Percentiles rank a stretch among this genome's conserved stretches.
Conservation (phyloP, 2,888 invertebrate species). For the Eutolmus rufibarbis region DNA sequence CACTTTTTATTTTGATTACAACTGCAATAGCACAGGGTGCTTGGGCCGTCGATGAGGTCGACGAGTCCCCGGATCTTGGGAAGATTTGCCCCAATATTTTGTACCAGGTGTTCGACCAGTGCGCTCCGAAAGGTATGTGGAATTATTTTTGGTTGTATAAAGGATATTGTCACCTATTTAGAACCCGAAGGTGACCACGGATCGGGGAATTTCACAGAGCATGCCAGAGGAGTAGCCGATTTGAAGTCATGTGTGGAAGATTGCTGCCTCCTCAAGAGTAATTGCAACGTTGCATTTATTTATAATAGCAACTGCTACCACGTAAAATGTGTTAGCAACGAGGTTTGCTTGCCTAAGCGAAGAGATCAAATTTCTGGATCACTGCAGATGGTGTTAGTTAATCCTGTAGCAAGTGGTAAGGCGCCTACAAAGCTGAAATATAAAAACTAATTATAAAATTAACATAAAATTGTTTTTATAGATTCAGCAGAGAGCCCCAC, state of each 20-base stretch:
- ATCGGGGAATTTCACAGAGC: conserved; percentile 70
- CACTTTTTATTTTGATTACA: background rate
- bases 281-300: conserved; percentile 82
- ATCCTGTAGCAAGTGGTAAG: conserved; percentile 70
- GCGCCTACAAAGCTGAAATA: background rate
- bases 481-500: conserved; percentile 48
- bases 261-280: conserved; percentile 61
- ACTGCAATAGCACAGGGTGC: background rate
- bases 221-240: conserved; percentile 68
- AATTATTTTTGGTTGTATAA: background rate
- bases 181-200: conserved; percentile 63
- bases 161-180: background rate
- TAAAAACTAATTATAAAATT: background rate
- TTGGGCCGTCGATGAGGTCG: background rate
- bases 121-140: conserved; percentile 56
- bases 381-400: conserved; percentile 79
- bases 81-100: conserved; percentile 58
- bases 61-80: background rate
- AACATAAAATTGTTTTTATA: background rate
- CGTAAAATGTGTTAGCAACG: conserved; percentile 75
- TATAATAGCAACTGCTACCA: conserved; percentile 79
- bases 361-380: conserved; percentile 69
- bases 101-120: conserved; percentile 59
- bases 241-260: conserved; percentile 74
- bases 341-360: conserved; percentile 74